These are phyloP conservation scores for Blera fallax DNA, from an alignment of 2,888 invertebrate genomes.

Conservation along the genomic window DNA sequence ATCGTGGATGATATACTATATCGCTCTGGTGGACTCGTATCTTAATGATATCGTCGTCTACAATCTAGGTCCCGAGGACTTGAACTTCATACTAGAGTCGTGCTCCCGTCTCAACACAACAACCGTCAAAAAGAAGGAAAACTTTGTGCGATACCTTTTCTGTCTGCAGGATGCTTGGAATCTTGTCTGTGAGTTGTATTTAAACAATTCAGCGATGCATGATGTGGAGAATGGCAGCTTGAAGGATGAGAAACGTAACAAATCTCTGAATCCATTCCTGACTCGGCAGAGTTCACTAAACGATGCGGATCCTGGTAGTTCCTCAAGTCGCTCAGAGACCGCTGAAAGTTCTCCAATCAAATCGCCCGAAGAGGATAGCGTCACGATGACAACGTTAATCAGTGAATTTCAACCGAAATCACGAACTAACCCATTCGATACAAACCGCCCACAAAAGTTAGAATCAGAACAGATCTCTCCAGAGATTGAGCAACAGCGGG, in stretches of 20 bases:
- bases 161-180: conserved; percentile 86
- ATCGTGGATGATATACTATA: conserved; percentile 94
- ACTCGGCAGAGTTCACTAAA: conserved; percentile 49
- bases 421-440: conserved; percentile 81
- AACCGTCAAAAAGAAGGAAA: conserved; percentile 83
- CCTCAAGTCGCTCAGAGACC: conserved; percentile 74
- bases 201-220: conserved; percentile 81
- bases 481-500: conserved; percentile 92
- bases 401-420: conserved; percentile 81
- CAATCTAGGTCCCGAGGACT: conserved; percentile 84
- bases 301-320: conserved; percentile 68
- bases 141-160: conserved; percentile 84
- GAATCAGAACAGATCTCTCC: conserved; percentile 87
- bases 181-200: conserved; percentile 84
- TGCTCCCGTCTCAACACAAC: conserved; percentile 83
- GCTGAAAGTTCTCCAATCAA: conserved; percentile 77
- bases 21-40: conserved; percentile 92
- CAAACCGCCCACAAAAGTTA: conserved; percentile 80
- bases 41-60: conserved; percentile 87
- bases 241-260: conserved; percentile 72
- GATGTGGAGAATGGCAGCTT: conserved; percentile 80
- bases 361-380: conserved; percentile 79
- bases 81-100: conserved; percentile 86
- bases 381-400: conserved; percentile 81
- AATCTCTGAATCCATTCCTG: conserved; percentile 55